A percentile compares a stretch with the other conserved stretches of the same genome.
phyloP scores from a whole-genome alignment of 2,797 vertebrate genomes.

The Dermochelys coriacea region DNA sequence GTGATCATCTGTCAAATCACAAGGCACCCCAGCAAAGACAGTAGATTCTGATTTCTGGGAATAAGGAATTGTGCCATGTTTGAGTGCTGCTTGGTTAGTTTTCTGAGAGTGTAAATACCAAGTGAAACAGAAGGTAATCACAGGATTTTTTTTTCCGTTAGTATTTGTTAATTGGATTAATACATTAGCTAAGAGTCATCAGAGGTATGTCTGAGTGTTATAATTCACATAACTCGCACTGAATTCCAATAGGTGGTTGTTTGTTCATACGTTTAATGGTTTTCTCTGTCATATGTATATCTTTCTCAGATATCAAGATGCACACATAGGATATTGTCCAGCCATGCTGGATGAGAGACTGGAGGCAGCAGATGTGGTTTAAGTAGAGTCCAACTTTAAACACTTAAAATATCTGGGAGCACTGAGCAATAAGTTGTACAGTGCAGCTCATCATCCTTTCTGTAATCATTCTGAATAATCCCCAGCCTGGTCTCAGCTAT shows the following conservation, averaged over 20 bases:
- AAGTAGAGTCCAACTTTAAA: neutral
- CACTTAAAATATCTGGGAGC: neutral
- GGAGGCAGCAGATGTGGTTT: accelerated
- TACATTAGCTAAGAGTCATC: neutral
- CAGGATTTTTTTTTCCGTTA: neutral
- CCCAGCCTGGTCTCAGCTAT: neutral
- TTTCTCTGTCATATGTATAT: neutral
- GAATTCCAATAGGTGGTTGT: neutral
- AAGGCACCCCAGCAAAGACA: neutral
- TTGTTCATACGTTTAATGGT: neutral
- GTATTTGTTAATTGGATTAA: neutral
- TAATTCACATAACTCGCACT: neutral
- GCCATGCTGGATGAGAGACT: neutral
- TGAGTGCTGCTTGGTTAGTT: neutral
- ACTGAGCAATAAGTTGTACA: neutral
- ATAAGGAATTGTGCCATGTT: accelerated
- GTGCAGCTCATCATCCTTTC: neutral
- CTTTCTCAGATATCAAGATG: neutral
- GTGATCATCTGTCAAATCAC: neutral
- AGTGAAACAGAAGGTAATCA: neutral
- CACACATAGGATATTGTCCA: neutral
- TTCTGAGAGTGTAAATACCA: neutral
- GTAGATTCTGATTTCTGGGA: neutral
- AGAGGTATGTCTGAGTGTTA: neutral
- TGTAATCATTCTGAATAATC: neutral